Percentiles rank a stretch among this genome's conserved stretches.
phyloP scores from a whole-genome alignment of 2,113 vertebrate species.

The Sinocyclocheilus rhinocerous region DNA sequence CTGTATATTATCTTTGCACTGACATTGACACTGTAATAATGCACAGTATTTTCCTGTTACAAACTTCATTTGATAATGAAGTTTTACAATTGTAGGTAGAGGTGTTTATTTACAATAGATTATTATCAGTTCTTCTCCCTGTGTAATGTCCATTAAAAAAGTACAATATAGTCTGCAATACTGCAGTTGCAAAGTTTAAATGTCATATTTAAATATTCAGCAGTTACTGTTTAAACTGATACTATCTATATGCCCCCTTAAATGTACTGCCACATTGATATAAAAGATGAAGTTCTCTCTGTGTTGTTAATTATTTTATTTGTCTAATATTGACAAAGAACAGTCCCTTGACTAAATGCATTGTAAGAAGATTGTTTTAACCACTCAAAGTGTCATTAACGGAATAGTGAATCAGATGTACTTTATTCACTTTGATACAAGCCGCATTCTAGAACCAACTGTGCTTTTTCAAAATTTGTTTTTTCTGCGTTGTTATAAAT shows the following conservation, averaged over 20 bases:
- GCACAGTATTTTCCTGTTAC: conserved; percentile 29
- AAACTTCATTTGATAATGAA: conserved; percentile 26
- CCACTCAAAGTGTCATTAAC: not conserved
- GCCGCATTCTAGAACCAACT: not conserved
- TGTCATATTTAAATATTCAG: not conserved
- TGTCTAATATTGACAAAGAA: not conserved
- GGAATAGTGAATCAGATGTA: not conserved
- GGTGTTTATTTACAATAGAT: not conserved
- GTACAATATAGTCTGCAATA: not conserved
- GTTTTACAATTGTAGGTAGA: not conserved
- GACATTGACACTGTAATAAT: conserved; percentile 13
- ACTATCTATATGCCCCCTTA: not conserved
- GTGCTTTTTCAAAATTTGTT: not conserved
- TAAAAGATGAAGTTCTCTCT: not conserved
- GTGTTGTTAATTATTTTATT: not conserved
- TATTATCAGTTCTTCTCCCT: not conserved
- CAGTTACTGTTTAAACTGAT: not conserved
- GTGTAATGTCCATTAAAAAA: not conserved
- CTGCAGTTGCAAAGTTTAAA: not conserved
- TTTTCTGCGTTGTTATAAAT: not conserved
- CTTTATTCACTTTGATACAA: not conserved
- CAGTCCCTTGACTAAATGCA: not conserved
- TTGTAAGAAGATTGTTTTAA: not conserved
- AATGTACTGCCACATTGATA: not conserved
- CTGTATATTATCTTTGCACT: conserved; percentile 40